Conservation (phyloP, 2,888 invertebrate genomes). For the Xestobium rufovillosum region DNA sequence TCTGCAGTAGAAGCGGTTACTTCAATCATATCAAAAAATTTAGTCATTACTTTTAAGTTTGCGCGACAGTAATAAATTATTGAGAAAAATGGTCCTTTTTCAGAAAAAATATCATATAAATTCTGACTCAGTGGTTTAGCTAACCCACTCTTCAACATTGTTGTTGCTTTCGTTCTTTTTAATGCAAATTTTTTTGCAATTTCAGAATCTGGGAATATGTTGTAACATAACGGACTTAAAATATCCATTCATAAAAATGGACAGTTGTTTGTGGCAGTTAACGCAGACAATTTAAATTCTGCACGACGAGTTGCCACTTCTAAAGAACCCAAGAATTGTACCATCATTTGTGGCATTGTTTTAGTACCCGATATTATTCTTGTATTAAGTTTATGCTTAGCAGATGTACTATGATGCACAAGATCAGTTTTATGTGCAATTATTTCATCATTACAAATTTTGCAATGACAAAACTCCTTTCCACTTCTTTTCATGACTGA, state of each 20-base stretch:
- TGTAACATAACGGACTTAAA: constrained; percentile 14
- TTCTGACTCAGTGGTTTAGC: not conserved
- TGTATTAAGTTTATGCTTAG: no score
- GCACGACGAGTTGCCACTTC: no score
- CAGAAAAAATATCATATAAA: not conserved
- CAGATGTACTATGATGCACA: no score
- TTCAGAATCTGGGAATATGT: constrained; percentile 15
- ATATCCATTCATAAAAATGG: constrained; percentile 19
- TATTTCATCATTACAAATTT: no score
- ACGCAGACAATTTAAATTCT: constrained; percentile 16
- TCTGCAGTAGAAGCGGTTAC: constrained; percentile 17
- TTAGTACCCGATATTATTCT: no score
- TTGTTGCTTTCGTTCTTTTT: constrained; percentile 10
- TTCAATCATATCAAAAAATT: constrained; percentile 26
- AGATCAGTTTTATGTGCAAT: no score
- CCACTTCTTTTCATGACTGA: no score
- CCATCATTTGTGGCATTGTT: no score
- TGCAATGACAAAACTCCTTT: no score
- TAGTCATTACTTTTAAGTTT: constrained; percentile 9
- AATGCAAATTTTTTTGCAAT: constrained; percentile 10
- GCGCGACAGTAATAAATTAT: not conserved
- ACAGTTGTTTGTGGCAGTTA: constrained; percentile 15
- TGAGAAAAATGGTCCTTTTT: not conserved
- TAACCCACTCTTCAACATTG: no score
- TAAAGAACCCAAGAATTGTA: no score